Evolutionary conservation across 2,113 vertebrate genomes (phyloP), one percentile per base, ranked within the genome.

Genomic region (Megatriorchis doriae): DNA sequence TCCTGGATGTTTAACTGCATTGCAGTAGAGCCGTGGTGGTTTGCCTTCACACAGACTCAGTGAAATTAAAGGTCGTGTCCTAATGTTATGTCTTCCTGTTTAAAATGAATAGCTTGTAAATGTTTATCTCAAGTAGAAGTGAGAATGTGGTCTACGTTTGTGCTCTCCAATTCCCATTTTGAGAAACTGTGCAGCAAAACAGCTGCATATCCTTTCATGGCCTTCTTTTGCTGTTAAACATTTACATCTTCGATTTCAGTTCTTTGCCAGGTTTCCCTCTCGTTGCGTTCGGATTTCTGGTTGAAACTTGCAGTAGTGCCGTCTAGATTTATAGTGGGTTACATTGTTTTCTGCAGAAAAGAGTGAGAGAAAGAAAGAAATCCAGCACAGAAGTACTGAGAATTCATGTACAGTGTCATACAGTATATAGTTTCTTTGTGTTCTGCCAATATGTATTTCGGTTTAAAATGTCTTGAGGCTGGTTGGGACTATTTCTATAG

Each of bases 361-460:
- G 86, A 61, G 48, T 0, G 0, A 85, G 43, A 10, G 4, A 71
- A 85, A 50, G 70, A 82, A 55, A 36, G 0, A 52, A 50, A 68
- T 78, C 58, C 74, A 22, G 19, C 0, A 0, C 65, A 70, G 58
- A 65, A 78, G 48, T 88, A 78, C 63, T 63, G 73, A 73, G 55
- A 80, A 90, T 81, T 89, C 81, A 19, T 25, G 81, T 79, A 48
- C 75, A 62, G 81, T 9, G 0, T 86, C 88, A 63, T 79, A 55
- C 48, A 52, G 34, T 65, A 77, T 82, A 66, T 82, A 31, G 79
- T 95, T 96, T 94, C 86, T 81, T 81, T 65, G 82, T 96, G 88
- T 93, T 94, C 93, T 97, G 95, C 97, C 95, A 94, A 16, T 81
- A 71, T 43, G 65, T 90, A 59, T 88, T 90, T 70, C 94, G 55